Conservation (phyloP, 2,797 vertebrate species). For the Sparidentex hasta region DNA sequence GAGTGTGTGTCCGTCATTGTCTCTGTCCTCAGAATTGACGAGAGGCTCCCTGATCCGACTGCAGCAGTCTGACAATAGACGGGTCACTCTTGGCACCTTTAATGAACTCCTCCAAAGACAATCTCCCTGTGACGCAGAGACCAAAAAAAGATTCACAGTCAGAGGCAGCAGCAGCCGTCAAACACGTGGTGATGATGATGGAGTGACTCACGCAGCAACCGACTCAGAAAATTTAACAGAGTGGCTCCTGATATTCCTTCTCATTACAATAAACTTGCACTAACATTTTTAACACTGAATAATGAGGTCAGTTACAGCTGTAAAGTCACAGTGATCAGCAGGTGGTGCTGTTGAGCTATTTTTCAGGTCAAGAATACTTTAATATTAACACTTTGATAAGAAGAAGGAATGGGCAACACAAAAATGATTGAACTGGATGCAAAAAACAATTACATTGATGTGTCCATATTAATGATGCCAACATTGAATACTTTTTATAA, state of each 20-base stretch:
- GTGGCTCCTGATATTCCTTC: not conserved
- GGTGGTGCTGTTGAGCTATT: slow-evolving; percentile 38
- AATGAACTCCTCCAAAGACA: slow-evolving; percentile 99
- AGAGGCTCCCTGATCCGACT: slow-evolving; percentile 94
- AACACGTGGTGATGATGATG: slow-evolving; percentile 10
- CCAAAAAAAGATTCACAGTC: slow-evolving; percentile 2
- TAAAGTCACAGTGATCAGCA: slow-evolving; percentile 34
- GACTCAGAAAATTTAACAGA: not conserved
- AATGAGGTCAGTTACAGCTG: not conserved
- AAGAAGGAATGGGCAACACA: not conserved
- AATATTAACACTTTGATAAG: not conserved
- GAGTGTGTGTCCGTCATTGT: slow-evolving; percentile 29
- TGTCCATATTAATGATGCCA: not conserved
- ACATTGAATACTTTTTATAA: not conserved
- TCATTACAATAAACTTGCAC: not conserved
- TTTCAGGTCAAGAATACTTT: not conserved
- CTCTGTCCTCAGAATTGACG: slow-evolving; percentile 89
- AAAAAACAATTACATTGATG: not conserved
- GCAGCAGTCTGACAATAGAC: slow-evolving; percentile 96
- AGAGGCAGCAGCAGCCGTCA: not conserved
- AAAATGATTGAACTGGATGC: not conserved
- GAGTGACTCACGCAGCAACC: slow-evolving; percentile 8
- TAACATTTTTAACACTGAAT: not conserved
- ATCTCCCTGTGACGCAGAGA: slow-evolving; percentile 86
- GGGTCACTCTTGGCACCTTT: slow-evolving; percentile 98